Base-by-base conservation (phyloP, 2,113 vertebrate genomes). In the Perognathus longimembris region DNA sequence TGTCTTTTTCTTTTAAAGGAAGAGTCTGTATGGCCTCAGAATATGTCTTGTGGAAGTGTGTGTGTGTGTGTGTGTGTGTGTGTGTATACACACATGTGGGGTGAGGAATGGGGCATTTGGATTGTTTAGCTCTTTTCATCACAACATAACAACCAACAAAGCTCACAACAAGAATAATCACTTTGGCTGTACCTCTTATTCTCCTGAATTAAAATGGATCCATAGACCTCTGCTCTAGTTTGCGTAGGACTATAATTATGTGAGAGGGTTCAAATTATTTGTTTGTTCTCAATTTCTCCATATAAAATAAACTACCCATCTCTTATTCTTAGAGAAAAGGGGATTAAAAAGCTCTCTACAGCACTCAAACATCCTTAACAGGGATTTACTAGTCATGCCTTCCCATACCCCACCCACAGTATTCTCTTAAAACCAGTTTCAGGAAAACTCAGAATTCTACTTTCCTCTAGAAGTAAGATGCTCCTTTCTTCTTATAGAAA, bases 81-180 rank as follows among this genome's bases (percentile, higher is more conserved):
- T 1, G 1, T 5, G 17, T 7, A 24, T 45, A 12, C 45, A 8
- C 0, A 1, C 5, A 11, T 7, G 30, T 0, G 1, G 24, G 7
- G 8, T 32, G 30, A 30, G 40, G 45, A 54, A 54, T 54, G 50
- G 32, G 38, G 7, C 14, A 85, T 8, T 3, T 3, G 38, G 28
- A 36, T 18, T 63, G 21, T 59, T 50, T 8, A 20, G 34, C 18
- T 66, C n/a, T 42, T 70, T 34, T 42, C 7, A 34, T 64, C 28
- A n/a, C 32, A 61, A 11, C 1, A 11, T 2, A n/a, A 40, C 63
- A 73, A 38, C 36, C 0, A 22, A 2, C 9, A 24, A 36, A 71
- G n/a, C 20, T 84, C 54, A 54, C 40, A 9, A 11, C 0, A 30
- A 20, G 22, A 57, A 32, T 28, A 30, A 42, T 3, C 17, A 11